Conservation (phyloP, 1,140 invertebrate genomes). For the Piezodorus guildinii region DNA sequence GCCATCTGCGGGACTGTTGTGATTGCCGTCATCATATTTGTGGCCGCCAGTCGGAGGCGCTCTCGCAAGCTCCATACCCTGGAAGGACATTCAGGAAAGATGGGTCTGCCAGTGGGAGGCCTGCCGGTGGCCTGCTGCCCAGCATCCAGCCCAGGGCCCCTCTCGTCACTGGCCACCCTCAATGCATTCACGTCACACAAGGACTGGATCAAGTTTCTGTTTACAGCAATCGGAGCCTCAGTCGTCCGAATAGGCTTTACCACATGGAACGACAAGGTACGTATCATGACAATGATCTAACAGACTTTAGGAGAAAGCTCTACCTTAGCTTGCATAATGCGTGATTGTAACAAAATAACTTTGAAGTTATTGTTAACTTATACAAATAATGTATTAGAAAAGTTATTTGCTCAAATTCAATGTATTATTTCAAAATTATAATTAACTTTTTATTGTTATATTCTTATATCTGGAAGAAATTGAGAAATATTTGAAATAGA, state of each 20-base stretch:
- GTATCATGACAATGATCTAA: slow-evolving; percentile 21
- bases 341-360: background rate
- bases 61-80: slow-evolving; percentile 59
- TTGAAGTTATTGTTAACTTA: too few relatives aligned
- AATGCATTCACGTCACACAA: slow-evolving; percentile 71
- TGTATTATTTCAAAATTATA: too few relatives aligned
- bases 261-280: slow-evolving; percentile 51
- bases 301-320: slow-evolving; percentile 14
- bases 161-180: slow-evolving; percentile 65
- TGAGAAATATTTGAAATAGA: too few relatives aligned
- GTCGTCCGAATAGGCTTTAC: slow-evolving; percentile 63
- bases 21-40: slow-evolving; percentile 74
- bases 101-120: slow-evolving; percentile 52
- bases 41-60: slow-evolving; percentile 57
- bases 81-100: slow-evolving; percentile 44
- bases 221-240: slow-evolving; percentile 79
- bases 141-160: slow-evolving; percentile 57
- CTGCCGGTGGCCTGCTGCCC: slow-evolving; percentile 62
- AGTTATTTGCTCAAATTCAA: too few relatives aligned
- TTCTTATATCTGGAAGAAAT: too few relatives aligned
- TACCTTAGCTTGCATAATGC: slow-evolving; percentile 22
- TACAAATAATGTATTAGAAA: too few relatives aligned
- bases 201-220: slow-evolving; percentile 88
- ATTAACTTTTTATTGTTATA: too few relatives aligned
- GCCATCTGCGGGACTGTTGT: slow-evolving; percentile 89